Evolutionary conservation across 2,888 invertebrate species (phyloP).

Genomic region (Limnephilus lunatus): DNA sequence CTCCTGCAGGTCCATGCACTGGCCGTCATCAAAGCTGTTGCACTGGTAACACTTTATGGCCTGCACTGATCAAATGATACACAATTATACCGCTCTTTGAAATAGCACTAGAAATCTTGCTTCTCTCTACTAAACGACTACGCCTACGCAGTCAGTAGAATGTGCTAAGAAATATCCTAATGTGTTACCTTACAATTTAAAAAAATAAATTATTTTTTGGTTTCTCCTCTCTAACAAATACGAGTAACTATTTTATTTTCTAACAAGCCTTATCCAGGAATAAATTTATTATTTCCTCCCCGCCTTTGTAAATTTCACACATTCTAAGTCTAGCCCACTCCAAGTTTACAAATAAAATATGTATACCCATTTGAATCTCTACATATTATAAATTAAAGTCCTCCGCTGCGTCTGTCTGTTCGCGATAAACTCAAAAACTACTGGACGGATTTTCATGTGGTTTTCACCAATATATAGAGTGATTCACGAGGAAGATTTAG

Average conservation of each 20-base stretch:
- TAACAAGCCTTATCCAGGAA: neutral
- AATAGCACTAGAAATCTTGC: neutral
- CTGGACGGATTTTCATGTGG: no score
- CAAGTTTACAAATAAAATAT: no score
- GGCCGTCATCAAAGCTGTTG: conserved; percentile 82
- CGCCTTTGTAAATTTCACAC: neutral
- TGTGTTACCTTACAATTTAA: neutral
- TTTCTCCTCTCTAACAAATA: no score
- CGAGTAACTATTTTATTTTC: no score
- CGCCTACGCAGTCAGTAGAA: neutral
- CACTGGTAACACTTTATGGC: conserved; percentile 84
- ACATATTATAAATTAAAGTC: no score
- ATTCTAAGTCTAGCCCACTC: neutral
- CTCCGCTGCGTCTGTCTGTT: no score
- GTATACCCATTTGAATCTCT: no score
- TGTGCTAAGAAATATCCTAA: neutral
- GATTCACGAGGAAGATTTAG: no score
- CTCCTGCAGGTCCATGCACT: conserved; percentile 77
- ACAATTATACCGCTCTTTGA: neutral
- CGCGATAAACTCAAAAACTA: no score
- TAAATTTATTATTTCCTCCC: neutral
- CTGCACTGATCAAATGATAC: conserved; percentile 70
- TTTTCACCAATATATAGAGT: no score
- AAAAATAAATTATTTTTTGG: neutral
- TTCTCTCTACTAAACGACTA: neutral